Base-by-base conservation (phyloP, 2,113 vertebrate species). In the Reinhardtius hippoglossoides region DNA sequence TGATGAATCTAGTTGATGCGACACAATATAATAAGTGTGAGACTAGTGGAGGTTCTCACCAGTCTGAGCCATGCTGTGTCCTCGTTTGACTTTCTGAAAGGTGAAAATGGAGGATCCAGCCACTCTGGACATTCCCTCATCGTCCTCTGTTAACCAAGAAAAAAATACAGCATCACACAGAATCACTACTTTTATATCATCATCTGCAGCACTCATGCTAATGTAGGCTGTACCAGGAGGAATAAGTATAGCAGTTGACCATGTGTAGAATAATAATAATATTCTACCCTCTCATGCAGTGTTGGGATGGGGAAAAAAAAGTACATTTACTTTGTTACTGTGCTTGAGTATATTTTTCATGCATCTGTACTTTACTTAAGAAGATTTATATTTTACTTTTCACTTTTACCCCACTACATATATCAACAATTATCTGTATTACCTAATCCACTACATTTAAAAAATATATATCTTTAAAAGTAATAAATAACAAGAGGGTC, bases 21-120 rank as follows among this genome's bases (percentile, higher is more conserved):
- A 42, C 23, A 18, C 15, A 2, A 54, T n/a, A 9, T 9, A 9
- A 9, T 8, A 9, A 20, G 20, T 54, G 50, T 8, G 6, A 21
- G 7, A 31, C 6, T 31, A 3, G 18, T 54, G 50, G 35, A 66
- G 62, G 50, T 2, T 75, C 82, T 85, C 93, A 98, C 98, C 97
- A 52, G 96, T 94, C 75, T 96, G 95, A 82, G 97, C 92, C 97
- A 99, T 96, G 87, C 95, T 96, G 88, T 95, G 94, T 66, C 95
- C 83, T 2, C 93, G 94, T 84, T 95, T 98, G 75, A 91, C 92
- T 76, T 92, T 95, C 87, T 98, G 96, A 88, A 99, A 99, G 0
- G 95, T 92, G 86, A 97, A 99, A 86, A 99, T 95, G 61, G 96
- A 95, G 8, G 92, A 91, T 27, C 95, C 95, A 40, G 90, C 88